Conservation (phyloP, 2,113 vertebrate species). For the Psilopsiagon aurifrons region DNA sequence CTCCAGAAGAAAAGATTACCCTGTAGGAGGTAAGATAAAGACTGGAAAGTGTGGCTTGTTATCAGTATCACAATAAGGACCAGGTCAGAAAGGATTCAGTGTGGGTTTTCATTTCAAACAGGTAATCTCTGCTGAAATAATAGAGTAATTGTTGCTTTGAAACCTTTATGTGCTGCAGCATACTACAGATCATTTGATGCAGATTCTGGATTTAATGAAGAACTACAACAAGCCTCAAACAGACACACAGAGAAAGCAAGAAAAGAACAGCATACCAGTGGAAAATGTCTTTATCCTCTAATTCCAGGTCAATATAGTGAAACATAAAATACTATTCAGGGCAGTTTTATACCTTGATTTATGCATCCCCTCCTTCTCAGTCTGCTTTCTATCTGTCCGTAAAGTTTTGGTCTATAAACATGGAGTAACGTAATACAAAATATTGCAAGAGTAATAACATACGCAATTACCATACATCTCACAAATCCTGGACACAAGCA, state of each 20-base stretch:
- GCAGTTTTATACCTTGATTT: conserved; percentile 61
- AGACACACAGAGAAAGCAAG: not conserved
- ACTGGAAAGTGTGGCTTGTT: conserved; percentile 77
- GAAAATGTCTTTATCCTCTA: conserved; percentile 57
- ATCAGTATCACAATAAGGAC: conserved; percentile 76
- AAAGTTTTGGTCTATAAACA: conserved; percentile 54
- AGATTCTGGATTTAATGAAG: conserved; percentile 47
- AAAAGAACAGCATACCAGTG: not conserved
- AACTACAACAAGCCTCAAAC: not conserved
- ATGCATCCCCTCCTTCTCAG: conserved; percentile 15
- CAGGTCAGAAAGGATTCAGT: conserved; percentile 68
- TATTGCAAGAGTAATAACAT: conserved; percentile 53
- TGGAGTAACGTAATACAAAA: conserved; percentile 50
- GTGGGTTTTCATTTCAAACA: conserved; percentile 76
- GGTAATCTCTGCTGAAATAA: conserved; percentile 76
- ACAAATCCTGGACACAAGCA: conserved; percentile 38
- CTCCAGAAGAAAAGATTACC: conserved; percentile 77
- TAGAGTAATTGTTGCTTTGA: conserved; percentile 71
- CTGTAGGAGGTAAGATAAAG: conserved; percentile 75
- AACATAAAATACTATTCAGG: conserved; percentile 49
- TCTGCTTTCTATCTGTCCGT: conserved; percentile 59
- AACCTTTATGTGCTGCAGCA: conserved; percentile 61
- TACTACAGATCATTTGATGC: conserved; percentile 61
- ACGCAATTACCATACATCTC: conserved; percentile 46
- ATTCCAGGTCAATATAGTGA: conserved; percentile 50